Base-by-base conservation (phyloP, 2,113 vertebrate genomes). In the Spea bombifrons region DNA sequence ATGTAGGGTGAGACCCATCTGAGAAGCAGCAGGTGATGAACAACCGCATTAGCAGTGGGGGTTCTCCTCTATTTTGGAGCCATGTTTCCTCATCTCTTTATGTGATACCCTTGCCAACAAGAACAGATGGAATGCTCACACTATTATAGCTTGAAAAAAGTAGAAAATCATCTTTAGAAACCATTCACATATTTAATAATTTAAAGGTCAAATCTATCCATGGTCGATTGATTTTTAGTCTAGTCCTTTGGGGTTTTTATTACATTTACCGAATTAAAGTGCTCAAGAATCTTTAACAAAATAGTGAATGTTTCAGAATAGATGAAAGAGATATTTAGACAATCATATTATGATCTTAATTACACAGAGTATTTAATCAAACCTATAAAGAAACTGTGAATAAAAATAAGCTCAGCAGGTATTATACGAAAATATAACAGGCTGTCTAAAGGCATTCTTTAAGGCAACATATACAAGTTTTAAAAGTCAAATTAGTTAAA, bases 161-260 rank as follows among this genome's bases (percentile, higher is more conserved):
- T 68, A 68, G 71, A 80, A 80, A 80, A 74, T 74, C 71, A 74
- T 80, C 78, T 80, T 68, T 57, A 80, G 71, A 80, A 74, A 80
- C 71, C 50, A 74, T 68, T 66, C 71, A 74, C 78, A 80, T 80
- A 68, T 68, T 80, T 74, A 80, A 80, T 80, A 80, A 80, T 80
- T 80, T 73, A 80, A 68, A 80, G 78, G 78, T 80, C 71, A 74
- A 80, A 80, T 74, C 71, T 80, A 8, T 80, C 73, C 65, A 80
- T 74, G 55, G 71, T 48, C 73, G 71, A 74, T 15, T 80, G 71
- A 74, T 74, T 80, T 80, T 80, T 71, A 74, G 68, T 61, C 52
- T 57, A 47, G 15, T 66, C 45, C 73, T 9, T 43, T 61, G 30
- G 67, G 61, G 66, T 74, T 57, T 73, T 61, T 73, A 61, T 64